phyloP scores from a whole-genome alignment of 2,113 vertebrate genomes.

The Perccottus glenii region DNA sequence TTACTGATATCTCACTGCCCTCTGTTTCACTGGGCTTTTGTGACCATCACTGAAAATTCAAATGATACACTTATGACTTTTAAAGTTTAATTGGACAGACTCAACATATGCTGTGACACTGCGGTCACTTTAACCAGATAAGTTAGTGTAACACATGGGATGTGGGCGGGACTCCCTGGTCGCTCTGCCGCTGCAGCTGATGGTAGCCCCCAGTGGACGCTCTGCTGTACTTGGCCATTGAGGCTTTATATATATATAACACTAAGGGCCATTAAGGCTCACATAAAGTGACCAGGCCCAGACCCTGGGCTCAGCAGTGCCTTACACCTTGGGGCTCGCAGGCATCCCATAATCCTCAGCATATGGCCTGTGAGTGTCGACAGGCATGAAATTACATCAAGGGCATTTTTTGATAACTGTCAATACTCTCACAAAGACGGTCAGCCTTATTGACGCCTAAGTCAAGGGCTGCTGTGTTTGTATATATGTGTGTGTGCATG shows the following conservation, averaged over 20 bases:
- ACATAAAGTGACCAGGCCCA: slow-evolving; percentile 63
- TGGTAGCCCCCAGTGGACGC: slow-evolving; percentile 65
- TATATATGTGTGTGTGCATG: slow-evolving; percentile 48
- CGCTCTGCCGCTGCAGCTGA: slow-evolving; percentile 44
- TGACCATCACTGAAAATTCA: slow-evolving; percentile 56
- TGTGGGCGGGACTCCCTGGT: neutral
- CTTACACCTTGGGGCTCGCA: slow-evolving; percentile 52
- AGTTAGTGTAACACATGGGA: slow-evolving; percentile 58
- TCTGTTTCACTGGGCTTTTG: slow-evolving; percentile 57
- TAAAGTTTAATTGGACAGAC: slow-evolving; percentile 41
- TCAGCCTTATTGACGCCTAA: slow-evolving; percentile 86
- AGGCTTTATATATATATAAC: slow-evolving; percentile 44
- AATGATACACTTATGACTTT: slow-evolving; percentile 61
- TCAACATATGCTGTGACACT: slow-evolving; percentile 70
- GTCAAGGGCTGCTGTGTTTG: slow-evolving; percentile 75
- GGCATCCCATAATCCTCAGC: slow-evolving; percentile 83
- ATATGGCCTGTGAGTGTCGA: slow-evolving; percentile 85
- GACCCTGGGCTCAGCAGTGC: slow-evolving; percentile 35
- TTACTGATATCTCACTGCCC: slow-evolving; percentile 29
- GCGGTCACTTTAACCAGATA: slow-evolving; percentile 60
- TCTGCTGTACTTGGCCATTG: slow-evolving; percentile 59
- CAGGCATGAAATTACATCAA: slow-evolving; percentile 94
- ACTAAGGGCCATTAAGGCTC: slow-evolving; percentile 58
- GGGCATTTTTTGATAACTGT: slow-evolving; percentile 97
- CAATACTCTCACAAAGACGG: slow-evolving; percentile 87